Evolutionary conservation across 1,140 invertebrate species (phyloP).

Genomic region (Diuraphis noxia): DNA sequence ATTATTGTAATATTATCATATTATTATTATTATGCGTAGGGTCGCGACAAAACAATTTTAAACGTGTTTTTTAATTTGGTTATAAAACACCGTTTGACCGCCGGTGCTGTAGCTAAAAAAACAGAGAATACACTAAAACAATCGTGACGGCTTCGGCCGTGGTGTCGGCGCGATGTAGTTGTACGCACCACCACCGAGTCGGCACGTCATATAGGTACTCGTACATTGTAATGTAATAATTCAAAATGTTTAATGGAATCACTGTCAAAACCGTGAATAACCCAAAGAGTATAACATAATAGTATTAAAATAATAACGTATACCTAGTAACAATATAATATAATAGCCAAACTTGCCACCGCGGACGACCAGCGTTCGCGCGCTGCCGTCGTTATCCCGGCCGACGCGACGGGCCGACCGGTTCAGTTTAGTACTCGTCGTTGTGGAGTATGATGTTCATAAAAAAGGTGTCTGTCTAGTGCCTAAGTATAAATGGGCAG

Average conservation of each 20-base stretch:
- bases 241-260: conserved; percentile 13
- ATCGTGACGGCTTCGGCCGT: not conserved
- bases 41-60: not conserved
- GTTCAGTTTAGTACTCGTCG: not conserved
- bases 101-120: not conserved
- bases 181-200: not conserved
- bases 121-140: not conserved
- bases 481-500: not conserved
- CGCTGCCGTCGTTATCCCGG: not conserved
- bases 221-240: conserved; percentile 17
- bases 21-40: not conserved
- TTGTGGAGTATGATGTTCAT: not conserved
- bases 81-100: not conserved
- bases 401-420: not conserved
- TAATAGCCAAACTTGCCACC: not conserved
- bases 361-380: not conserved
- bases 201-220: not conserved
- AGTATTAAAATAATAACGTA: not conserved
- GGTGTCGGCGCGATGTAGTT: not conserved
- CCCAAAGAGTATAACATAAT: not conserved
- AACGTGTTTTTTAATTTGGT: conserved; percentile 16
- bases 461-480: not conserved
- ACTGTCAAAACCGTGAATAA: conserved; percentile 10
- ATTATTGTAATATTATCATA: not conserved
- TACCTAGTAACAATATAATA: not conserved